Evolutionary conservation across 2,113 vertebrate genomes (phyloP), one percentile per base, ranked within the genome.

Genomic region (Nothoprocta perdicaria): DNA sequence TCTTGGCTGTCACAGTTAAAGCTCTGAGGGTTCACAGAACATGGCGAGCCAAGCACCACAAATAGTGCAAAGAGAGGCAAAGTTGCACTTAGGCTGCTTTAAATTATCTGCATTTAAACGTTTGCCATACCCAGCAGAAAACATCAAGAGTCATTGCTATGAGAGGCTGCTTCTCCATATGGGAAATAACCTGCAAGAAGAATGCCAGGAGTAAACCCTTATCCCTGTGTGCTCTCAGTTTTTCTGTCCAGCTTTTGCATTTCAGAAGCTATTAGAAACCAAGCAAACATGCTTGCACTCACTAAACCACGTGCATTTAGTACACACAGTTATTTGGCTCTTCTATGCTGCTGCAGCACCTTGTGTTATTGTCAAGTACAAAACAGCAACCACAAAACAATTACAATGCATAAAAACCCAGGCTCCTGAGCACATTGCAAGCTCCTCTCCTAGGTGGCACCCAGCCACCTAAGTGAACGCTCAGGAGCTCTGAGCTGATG

Each of bases 341-440:
- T 0, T 0, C 0, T 29, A 76, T 69, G 26, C 87, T 0, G 0
- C 66, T 50, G 9, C 23, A 23, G 1, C 77, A 78, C 89, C 76
- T 83, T 24, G 7, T 83, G 21, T 69, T 80, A 19, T 4, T 65
- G 38, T 58, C 86, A 58, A 12, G 1, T 29, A 68, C 73, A 73
- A 61, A 80, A 27, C 45, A 61, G n/a, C 29, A 41, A 4, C 78
- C 50, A 31, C 15, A 24, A 19, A 73, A 45, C 1, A 79, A 69
- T 17, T 1, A 24, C 75, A 58, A 41, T 58, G 26, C 67, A 17
- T 63, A 66, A 45, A 61, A 2, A 5, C 9, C 9, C 40, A 7
- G 5, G 35, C 73, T 46, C 46, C 6, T 0, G 1, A 24, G 45
- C 12, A 12, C 3, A 61, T 68, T 55, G 57, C 26, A 67, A 77